phyloP scores from a whole-genome alignment of 1,140 invertebrate genomes.

The Drosophila nikananu region DNA sequence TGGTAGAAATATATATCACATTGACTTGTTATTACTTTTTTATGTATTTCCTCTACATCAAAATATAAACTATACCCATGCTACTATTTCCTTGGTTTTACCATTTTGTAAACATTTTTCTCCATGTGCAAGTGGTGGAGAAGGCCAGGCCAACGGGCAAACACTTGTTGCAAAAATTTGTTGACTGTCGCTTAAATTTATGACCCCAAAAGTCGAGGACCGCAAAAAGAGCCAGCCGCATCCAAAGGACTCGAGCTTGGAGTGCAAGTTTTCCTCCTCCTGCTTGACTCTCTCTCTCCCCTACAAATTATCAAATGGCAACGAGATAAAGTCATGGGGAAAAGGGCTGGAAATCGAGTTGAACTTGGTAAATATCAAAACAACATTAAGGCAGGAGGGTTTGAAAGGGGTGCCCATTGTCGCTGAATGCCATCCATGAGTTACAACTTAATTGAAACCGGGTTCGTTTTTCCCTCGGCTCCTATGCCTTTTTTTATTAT shows the following conservation, averaged over 20 bases:
- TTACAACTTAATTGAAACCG: slow-evolving; percentile 83
- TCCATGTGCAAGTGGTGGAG: slow-evolving; percentile 2
- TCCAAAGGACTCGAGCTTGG: slow-evolving; percentile 18
- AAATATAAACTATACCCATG: not conserved
- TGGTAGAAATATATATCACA: not conserved
- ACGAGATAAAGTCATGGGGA: slow-evolving; percentile 9
- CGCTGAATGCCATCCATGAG: slow-evolving; percentile 58
- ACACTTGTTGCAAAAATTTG: slow-evolving; percentile 85
- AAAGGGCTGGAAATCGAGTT: slow-evolving; percentile 41
- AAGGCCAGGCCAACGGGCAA: slow-evolving; percentile 41
- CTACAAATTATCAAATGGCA: slow-evolving; percentile 66
- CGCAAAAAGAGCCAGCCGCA: slow-evolving; percentile 37
- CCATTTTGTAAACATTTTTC: not conserved
- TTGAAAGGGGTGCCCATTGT: not conserved
- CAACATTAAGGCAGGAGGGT: slow-evolving; percentile 60
- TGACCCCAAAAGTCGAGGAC: slow-evolving; percentile 58
- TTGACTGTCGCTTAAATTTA: slow-evolving; percentile 85
- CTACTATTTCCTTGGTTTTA: not conserved
- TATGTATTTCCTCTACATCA: too few species aligned
- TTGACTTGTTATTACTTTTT: not conserved
- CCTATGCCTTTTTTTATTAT: not conserved
- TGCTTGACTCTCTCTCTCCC: slow-evolving; percentile 1
- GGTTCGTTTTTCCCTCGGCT: slow-evolving; percentile 40
- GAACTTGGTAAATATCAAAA: slow-evolving; percentile 76
- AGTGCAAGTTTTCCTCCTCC: slow-evolving; percentile 38